Conservation (phyloP, 2,888 invertebrate genomes). For the Cataglyphis cursor region DNA sequence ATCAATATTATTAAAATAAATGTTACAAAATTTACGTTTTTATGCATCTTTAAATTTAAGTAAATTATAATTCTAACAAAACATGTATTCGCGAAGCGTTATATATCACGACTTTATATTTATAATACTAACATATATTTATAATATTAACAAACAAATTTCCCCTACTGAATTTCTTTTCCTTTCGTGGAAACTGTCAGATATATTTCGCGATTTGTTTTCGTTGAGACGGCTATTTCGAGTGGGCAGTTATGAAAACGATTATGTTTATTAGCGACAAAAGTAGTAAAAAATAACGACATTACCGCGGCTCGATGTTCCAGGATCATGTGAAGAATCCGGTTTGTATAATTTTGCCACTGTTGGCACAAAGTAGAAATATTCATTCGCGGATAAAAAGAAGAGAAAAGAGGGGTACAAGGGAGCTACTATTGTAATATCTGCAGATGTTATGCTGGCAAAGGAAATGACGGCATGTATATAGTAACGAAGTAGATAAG, state of each 20-base stretch:
- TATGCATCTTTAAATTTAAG: not conserved
- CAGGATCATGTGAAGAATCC: conserved; percentile 50
- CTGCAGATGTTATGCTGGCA: not conserved
- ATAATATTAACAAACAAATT: conserved; percentile 12
- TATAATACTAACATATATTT: too few species aligned
- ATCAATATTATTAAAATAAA: not conserved
- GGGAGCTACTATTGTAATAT: conserved; percentile 22
- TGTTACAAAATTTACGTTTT: not conserved
- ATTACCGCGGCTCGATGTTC: conserved; percentile 66
- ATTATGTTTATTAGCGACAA: conserved; percentile 76
- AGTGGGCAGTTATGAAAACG: conserved; percentile 73
- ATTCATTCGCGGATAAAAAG: conserved; percentile 60
- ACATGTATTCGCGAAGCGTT: not conserved
- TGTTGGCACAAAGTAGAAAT: conserved; percentile 46
- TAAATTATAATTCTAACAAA: conserved; percentile 1
- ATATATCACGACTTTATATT: not conserved
- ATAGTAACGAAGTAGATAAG: conserved; percentile 29
- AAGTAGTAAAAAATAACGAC: conserved; percentile 76
- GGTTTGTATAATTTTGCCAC: conserved; percentile 57
- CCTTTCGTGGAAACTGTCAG: not conserved
- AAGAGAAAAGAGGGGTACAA: not conserved
- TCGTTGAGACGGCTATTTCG: conserved; percentile 31
- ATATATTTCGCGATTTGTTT: conserved; percentile 42
- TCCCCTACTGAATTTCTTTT: conserved; percentile 13
- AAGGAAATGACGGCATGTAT: conserved; percentile 35